Conservation (phyloP, 2,888 invertebrate species). For the Phortica magna region DNA sequence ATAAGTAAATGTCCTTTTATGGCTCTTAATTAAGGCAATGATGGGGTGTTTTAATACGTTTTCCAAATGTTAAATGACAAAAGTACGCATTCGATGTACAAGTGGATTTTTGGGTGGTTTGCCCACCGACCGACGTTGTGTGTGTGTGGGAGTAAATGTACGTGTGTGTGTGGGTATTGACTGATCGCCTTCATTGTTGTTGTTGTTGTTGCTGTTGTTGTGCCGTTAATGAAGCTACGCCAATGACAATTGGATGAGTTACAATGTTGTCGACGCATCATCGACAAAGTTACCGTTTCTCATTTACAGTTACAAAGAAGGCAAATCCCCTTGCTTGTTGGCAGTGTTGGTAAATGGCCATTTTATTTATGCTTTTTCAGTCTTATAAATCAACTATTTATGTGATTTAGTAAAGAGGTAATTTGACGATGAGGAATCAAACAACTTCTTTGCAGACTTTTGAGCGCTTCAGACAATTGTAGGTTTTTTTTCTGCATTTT, state of each 20-base stretch:
- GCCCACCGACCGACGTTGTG: background rate
- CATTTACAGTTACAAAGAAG: background rate
- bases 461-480: no score
- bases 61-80: slow-evolving; percentile 76
- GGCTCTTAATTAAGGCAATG: slow-evolving; percentile 78
- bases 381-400: no score
- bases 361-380: no score
- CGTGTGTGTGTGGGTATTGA: background rate
- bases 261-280: background rate
- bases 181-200: slow-evolving; percentile 11
- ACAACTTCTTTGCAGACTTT: no score
- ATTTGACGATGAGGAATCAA: no score
- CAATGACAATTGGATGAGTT: slow-evolving; percentile 2
- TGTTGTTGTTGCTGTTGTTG: slow-evolving; percentile 6
- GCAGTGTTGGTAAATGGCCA: background rate
- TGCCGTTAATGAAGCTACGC: slow-evolving; percentile 26
- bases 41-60: slow-evolving; percentile 78
- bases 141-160: background rate
- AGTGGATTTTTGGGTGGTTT: slow-evolving; percentile 29
- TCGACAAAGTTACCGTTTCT: background rate
- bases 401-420: no score
- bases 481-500: no score
- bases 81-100: slow-evolving; percentile 52
- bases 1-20: slow-evolving; percentile 77
- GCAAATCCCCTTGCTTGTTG: background rate